phyloP scores from a whole-genome alignment of 2,797 vertebrate genomes.

The Lindbergichthys nudifrons region DNA sequence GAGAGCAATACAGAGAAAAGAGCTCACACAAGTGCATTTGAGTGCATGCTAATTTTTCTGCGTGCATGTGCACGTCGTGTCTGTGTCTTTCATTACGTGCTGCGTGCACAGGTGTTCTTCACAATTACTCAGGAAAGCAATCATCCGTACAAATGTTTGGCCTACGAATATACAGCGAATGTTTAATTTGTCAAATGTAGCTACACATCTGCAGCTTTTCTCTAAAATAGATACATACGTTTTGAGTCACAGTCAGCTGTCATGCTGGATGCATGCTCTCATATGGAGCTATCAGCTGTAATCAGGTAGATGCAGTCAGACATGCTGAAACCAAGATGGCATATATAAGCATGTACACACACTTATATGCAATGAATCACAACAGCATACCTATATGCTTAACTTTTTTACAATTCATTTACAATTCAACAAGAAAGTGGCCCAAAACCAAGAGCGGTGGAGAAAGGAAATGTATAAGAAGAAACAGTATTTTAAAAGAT shows the following conservation, averaged over 20 bases:
- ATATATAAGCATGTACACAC: neutral
- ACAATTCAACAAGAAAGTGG: neutral
- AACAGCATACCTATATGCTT: too few species aligned
- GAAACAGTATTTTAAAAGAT: constrained; percentile 6
- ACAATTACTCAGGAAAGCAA: constrained; percentile 31
- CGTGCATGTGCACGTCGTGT: constrained; percentile 6
- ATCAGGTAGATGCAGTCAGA: constrained; percentile 32
- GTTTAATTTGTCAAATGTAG: constrained; percentile 47
- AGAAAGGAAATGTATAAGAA: neutral
- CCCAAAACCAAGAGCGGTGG: neutral
- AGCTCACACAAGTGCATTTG: constrained; percentile 47
- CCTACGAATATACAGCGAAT: constrained; percentile 30
- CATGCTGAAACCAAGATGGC: neutral
- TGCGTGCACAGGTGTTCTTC: constrained; percentile 46
- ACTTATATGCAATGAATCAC: too few species aligned
- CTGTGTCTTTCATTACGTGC: constrained; percentile 18
- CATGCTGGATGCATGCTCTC: constrained; percentile 17
- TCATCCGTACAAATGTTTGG: constrained; percentile 28
- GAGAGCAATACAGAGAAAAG: constrained; percentile 33
- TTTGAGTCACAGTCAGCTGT: constrained; percentile 39
- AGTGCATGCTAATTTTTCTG: constrained; percentile 41
- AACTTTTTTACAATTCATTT: too few species aligned
- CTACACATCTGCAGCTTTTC: constrained; percentile 50
- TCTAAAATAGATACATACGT: constrained; percentile 43
- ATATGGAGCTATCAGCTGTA: constrained; percentile 32